Conservation (phyloP, 1,140 invertebrate genomes). For the Microplitis demolitor region DNA sequence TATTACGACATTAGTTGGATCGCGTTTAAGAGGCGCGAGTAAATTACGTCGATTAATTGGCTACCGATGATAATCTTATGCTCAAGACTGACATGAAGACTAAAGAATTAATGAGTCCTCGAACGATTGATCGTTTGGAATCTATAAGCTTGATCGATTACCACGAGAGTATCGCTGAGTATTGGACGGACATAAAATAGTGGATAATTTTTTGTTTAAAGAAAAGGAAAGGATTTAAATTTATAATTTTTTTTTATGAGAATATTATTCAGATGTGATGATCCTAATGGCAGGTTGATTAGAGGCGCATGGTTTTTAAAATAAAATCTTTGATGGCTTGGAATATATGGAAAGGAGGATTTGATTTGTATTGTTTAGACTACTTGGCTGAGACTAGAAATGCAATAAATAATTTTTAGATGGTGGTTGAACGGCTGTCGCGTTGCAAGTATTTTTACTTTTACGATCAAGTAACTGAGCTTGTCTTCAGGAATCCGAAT, state of each 20-base stretch:
- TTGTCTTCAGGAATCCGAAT: slow-evolving; percentile 7
- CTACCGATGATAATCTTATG: slow-evolving; percentile 11
- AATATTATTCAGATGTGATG: too few species aligned
- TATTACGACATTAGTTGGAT: not conserved
- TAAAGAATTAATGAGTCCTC: not conserved
- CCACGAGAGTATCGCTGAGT: too few species aligned
- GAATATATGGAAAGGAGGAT: too few species aligned
- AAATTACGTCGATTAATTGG: slow-evolving; percentile 24
- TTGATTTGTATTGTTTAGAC: too few species aligned
- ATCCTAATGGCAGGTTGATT: too few species aligned
- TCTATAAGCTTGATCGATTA: not conserved
- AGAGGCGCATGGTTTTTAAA: too few species aligned
- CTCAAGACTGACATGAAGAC: not conserved
- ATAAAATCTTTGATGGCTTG: too few species aligned
- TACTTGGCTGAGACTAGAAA: too few species aligned
- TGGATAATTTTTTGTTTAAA: too few species aligned
- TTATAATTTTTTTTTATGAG: too few species aligned
- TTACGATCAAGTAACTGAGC: not conserved
- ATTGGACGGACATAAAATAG: too few species aligned
- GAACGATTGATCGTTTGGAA: not conserved
- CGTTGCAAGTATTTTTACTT: slow-evolving; percentile 5
- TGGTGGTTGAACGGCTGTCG: not conserved
- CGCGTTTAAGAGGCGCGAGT: not conserved
- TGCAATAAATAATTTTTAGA: not conserved
- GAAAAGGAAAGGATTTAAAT: too few species aligned